Evolutionary conservation across 2,888 invertebrate species (phyloP).

Genomic region (Bursaphelenchus okinawaensis): DNA sequence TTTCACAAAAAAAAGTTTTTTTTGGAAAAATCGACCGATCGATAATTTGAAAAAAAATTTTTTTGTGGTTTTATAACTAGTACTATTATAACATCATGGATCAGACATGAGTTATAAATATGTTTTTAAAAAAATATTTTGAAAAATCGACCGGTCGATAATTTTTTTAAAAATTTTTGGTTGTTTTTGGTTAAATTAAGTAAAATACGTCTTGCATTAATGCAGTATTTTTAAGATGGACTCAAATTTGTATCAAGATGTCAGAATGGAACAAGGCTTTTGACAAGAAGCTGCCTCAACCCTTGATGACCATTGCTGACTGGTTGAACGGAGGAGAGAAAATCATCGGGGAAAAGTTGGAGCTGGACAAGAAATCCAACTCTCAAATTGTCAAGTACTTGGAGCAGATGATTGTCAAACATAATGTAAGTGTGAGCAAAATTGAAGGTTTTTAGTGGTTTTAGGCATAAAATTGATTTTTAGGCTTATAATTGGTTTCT

Average conservation of each 20-base stretch:
- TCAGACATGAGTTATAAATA: no score
- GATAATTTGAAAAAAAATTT: no score
- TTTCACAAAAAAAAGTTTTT: no score
- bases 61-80: no score
- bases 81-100: no score
- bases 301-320: slow-evolving; percentile 17
- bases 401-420: slow-evolving; percentile 12
- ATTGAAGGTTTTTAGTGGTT: neutral
- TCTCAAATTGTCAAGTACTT: slow-evolving; percentile 12
- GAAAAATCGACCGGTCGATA: no score
- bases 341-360: slow-evolving; percentile 21
- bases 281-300: slow-evolving; percentile 24
- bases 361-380: slow-evolving; percentile 13
- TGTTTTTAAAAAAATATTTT: no score
- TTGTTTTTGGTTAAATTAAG: no score
- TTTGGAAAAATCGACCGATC: no score
- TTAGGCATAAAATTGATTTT: neutral
- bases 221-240: slow-evolving; percentile 18
- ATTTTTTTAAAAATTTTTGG: no score
- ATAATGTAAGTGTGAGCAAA: neutral
- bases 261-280: slow-evolving; percentile 22
- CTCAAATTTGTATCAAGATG: slow-evolving; percentile 15
- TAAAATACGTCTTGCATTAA: no score
- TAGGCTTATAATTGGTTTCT: no score
- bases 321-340: slow-evolving; percentile 27